Percentiles rank a stretch among this genome's conserved stretches.
phyloP scores from a whole-genome alignment of 2,888 invertebrate genomes.

The Drosophila limbata region DNA sequence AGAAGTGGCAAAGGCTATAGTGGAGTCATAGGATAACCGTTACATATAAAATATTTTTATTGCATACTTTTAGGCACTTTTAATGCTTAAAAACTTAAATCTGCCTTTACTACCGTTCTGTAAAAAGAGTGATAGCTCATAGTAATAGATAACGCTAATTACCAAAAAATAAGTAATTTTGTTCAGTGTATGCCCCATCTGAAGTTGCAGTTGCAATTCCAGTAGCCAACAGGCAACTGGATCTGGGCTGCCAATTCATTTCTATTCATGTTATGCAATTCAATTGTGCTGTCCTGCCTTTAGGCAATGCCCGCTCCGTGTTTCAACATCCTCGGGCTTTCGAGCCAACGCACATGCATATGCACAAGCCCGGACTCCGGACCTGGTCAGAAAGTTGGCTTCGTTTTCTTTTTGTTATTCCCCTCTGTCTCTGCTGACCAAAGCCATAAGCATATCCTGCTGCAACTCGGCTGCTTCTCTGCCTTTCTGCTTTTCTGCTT shows the following conservation, averaged over 20 bases:
- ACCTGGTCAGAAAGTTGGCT: not conserved
- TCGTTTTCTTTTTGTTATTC: constrained; percentile 13
- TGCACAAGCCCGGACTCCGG: constrained; percentile 44
- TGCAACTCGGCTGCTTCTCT: constrained; percentile 23
- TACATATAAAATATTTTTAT: too few species aligned
- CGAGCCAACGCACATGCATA: constrained; percentile 60
- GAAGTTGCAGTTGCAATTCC: constrained; percentile 12
- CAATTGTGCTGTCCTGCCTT: constrained; percentile 63
- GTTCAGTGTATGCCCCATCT: constrained; percentile 11
- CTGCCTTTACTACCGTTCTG: too few species aligned
- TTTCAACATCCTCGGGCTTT: constrained; percentile 36
- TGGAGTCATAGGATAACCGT: too few species aligned
- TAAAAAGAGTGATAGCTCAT: too few species aligned
- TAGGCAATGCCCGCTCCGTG: constrained; percentile 8
- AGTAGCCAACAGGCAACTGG: not conserved
- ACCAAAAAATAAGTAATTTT: too few species aligned
- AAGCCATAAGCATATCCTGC: constrained; percentile 51
- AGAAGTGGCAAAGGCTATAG: too few species aligned
- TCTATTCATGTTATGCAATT: constrained; percentile 83
- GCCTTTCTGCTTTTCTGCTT: constrained; percentile 10
- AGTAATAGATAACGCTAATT: too few species aligned
- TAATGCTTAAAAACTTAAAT: too few species aligned
- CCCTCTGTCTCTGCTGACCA: constrained; percentile 27
- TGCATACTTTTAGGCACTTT: too few species aligned
- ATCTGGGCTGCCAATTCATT: constrained; percentile 74